Evolutionary conservation across 1,140 invertebrate species (phyloP).

Genomic region (Pogonomyrmex barbatus): DNA sequence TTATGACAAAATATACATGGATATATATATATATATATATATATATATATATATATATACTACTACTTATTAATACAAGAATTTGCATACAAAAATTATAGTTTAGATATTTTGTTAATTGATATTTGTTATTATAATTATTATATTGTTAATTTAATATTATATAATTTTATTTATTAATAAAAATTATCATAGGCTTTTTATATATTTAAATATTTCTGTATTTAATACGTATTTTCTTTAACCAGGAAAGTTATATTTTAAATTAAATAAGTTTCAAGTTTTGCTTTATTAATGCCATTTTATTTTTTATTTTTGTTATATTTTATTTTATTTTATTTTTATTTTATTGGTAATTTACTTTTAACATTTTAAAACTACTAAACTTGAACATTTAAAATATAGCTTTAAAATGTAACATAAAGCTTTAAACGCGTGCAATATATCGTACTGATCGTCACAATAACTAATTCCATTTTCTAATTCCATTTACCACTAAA

Average conservation of each 20-base stretch:
- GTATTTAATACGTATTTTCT: background rate
- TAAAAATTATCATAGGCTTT: background rate
- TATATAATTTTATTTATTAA: background rate
- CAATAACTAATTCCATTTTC: background rate
- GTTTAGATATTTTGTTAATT: conserved; percentile 2
- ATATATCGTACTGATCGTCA: background rate
- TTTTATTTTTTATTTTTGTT: background rate
- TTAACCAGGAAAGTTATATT: background rate
- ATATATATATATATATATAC: no score
- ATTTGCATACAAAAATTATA: background rate
- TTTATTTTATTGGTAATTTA: background rate
- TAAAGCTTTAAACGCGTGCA: background rate
- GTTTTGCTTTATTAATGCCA: background rate
- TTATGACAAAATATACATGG: background rate
- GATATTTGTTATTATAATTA: conserved; percentile 10
- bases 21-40: no score
- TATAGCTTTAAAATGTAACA: background rate
- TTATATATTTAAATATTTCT: conserved; percentile 6
- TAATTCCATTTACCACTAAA: background rate
- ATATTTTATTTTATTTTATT: conserved; percentile 16
- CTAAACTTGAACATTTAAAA: background rate
- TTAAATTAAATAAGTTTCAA: background rate
- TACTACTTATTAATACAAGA: background rate
- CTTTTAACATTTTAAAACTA: background rate
- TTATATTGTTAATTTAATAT: background rate